Evolutionary conservation across 2,888 invertebrate species (phyloP).

Genomic region (Acleris holmiana): DNA sequence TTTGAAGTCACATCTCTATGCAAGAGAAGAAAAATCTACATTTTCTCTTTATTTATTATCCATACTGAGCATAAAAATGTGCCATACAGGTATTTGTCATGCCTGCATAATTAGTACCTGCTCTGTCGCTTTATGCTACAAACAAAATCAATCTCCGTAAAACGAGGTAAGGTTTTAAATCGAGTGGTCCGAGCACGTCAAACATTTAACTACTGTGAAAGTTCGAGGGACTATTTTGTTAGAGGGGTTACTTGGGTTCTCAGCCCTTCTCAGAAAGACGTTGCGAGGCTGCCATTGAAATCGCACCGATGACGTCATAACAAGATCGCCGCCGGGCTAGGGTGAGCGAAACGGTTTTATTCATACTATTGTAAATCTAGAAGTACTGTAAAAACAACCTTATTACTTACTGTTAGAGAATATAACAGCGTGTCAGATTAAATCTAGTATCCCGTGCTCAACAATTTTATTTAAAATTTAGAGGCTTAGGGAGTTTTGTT

Average conservation of each 20-base stretch:
- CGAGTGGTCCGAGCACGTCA: neutral
- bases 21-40: too few relatives aligned
- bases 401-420: neutral
- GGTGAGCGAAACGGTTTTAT: slow-evolving; percentile 29
- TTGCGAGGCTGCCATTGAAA: slow-evolving; percentile 29
- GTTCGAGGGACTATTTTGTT: slow-evolving; percentile 25
- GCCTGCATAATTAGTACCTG: slow-evolving; percentile 30
- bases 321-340: slow-evolving; percentile 12
- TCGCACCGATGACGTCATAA: slow-evolving; percentile 27
- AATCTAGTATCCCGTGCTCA: slow-evolving; percentile 1
- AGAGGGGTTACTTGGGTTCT: slow-evolving; percentile 31
- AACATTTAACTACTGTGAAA: slow-evolving; percentile 12
- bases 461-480: slow-evolving; percentile 5
- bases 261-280: slow-evolving; percentile 34
- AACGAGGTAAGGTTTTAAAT: slow-evolving; percentile 6
- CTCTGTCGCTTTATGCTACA: slow-evolving; percentile 7
- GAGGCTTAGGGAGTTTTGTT: slow-evolving; percentile 22
- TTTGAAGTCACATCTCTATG: too few relatives aligned
- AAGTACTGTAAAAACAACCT: slow-evolving; percentile 12
- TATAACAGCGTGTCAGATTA: neutral
- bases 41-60: too few relatives aligned
- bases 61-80: neutral
- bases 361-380: slow-evolving; percentile 14
- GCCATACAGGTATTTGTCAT: slow-evolving; percentile 4
- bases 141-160: slow-evolving; percentile 1